Evolutionary conservation across 2,888 invertebrate genomes (phyloP), one percentile per base, ranked within the genome.

Genomic region (Cotesia congregata): DNA sequence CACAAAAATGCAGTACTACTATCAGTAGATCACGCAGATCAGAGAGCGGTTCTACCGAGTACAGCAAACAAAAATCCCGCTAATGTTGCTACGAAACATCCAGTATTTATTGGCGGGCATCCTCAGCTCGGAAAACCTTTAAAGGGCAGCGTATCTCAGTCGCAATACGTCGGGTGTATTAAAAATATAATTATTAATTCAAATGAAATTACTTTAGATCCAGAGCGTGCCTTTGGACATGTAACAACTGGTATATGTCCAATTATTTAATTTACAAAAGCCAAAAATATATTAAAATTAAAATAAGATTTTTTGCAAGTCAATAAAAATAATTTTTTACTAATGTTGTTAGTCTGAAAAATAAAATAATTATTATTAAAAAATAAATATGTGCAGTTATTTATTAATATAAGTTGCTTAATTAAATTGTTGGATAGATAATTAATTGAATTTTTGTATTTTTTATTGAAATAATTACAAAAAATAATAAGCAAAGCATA

Each of bases 91-190:
- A 97, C 97, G 0, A 93, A 93, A 40, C 94, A 96, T 79, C 95
- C 97, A 0, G 91, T 99, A 50, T 98, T 95, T 90, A 91, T 99
- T 84, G 99, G 99, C 20, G 98, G 98, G 0, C 95, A 97, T 89
- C 94, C 94, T 1, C 90, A 91, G 75, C 87, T 90, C 76, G 82
- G 86, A 72, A 89, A 88, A 68, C 86, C 85, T 80, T 86, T 91
- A 0, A 90, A 93, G 41, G 97, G 97, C 1, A 92, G 96, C 3
- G 91, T 92, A 61, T 94, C 95, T 0, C 91, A 92, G 12, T 91
- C 93, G 39, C 94, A 94, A 7, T 98, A 93, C 89, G 93, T 95
- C 60, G 96, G 97, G 30, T 96, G 97, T 87, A 93, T 97, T 67
- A 92, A 91, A 72, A 94, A 95, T 85, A 91, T 96, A 1, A 87